phyloP scores from a whole-genome alignment of 2,797 vertebrate genomes.

The Enteromius fasciolatus region DNA sequence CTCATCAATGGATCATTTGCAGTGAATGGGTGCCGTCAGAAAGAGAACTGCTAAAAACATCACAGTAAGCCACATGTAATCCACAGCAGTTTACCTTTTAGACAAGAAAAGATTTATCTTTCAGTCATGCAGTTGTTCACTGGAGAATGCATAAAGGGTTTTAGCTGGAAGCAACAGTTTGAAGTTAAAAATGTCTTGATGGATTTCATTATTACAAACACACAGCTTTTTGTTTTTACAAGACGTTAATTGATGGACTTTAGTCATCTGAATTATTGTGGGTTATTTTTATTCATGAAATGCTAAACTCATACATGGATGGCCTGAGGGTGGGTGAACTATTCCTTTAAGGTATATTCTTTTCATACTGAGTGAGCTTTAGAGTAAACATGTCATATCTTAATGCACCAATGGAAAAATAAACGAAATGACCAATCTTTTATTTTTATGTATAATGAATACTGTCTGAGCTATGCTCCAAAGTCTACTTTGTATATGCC shows the following conservation, averaged over 20 bases:
- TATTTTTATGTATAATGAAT: slow-evolving; percentile 13
- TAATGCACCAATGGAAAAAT: not conserved
- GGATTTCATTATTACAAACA: not conserved
- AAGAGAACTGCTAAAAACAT: not conserved
- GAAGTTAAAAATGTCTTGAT: not conserved
- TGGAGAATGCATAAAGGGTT: not conserved
- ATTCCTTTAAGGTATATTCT: not conserved
- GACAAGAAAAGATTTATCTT: not conserved
- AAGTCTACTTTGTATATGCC: slow-evolving; percentile 46
- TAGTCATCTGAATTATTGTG: not conserved
- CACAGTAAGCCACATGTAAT: not conserved
- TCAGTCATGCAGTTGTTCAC: not conserved
- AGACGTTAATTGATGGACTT: not conserved
- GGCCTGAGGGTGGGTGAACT: not conserved
- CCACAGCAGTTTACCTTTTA: not conserved
- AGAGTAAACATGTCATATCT: slow-evolving; percentile 1
- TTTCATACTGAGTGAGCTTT: slow-evolving; percentile 3
- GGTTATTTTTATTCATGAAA: not conserved
- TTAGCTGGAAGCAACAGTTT: not conserved
- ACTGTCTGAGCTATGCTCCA: slow-evolving; percentile 34
- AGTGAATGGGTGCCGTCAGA: not conserved
- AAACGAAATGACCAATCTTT: slow-evolving; percentile 21
- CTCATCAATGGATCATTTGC: not conserved
- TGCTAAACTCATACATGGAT: not conserved
- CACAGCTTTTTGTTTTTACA: not conserved